Percentiles rank a stretch among this genome's conserved stretches.
phyloP scores from a whole-genome alignment of 2,888 invertebrate species.

The Sphinx pinastri region DNA sequence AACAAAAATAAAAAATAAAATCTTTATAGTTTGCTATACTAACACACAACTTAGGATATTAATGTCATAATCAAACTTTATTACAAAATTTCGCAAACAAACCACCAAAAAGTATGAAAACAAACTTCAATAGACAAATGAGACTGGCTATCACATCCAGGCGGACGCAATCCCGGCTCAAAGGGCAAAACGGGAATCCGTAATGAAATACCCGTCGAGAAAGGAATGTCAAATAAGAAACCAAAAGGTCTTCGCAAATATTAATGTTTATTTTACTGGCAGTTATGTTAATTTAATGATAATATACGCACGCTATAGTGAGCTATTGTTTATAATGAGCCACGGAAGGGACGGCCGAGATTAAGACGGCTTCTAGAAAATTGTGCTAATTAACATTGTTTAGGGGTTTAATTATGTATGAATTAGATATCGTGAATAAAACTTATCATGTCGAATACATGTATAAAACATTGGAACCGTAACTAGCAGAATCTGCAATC shows the following conservation, averaged over 20 bases:
- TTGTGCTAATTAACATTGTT: not conserved
- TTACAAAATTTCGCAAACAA: too few relatives aligned
- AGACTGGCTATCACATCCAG: constrained; percentile 15
- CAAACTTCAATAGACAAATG: not conserved
- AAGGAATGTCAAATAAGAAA: constrained; percentile 61
- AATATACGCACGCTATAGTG: constrained; percentile 25
- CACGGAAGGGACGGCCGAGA: not conserved
- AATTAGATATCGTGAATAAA: not conserved
- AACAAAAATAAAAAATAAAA: too few relatives aligned
- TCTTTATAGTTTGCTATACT: too few relatives aligned
- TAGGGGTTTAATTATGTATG: not conserved
- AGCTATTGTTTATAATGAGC: not conserved
- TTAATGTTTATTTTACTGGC: constrained; percentile 54
- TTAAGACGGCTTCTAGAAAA: not conserved
- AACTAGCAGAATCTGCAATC: too few relatives aligned
- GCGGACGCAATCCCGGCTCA: not conserved
- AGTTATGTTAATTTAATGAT: constrained; percentile 36
- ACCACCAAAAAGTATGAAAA: too few relatives aligned
- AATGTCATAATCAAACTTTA: too few relatives aligned
- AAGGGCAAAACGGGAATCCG: constrained; percentile 45
- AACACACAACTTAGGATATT: too few relatives aligned
- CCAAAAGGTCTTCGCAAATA: constrained; percentile 51
- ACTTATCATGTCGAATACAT: too few relatives aligned
- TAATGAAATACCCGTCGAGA: constrained; percentile 58
- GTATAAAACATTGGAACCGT: too few relatives aligned